Evolutionary conservation across 2,888 invertebrate species (phyloP), one percentile per base, ranked within the genome.

Genomic region (Amphipyra berbera): DNA sequence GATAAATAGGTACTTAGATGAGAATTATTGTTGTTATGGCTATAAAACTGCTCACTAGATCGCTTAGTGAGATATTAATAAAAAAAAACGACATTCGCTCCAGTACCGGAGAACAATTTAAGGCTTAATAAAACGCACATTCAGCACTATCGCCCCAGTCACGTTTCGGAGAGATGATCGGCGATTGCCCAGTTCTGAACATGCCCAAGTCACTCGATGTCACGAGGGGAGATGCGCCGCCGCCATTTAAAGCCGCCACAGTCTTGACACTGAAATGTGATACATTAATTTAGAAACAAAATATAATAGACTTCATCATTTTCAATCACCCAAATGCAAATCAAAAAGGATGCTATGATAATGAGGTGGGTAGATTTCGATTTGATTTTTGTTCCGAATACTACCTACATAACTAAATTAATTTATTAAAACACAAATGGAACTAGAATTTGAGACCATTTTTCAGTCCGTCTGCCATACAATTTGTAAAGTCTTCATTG

Each of bases 141-240:
- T 76, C 68, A 12, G 61, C 67, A 4, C 44, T 4, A 3, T 67
- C 70, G 7, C 58, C 47, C 78, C 81, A 78, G 6, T 65, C 68
- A 4, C 72, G 58, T 59, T 78, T 81, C 27, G 79, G 63, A 6
- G 69, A 53, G 2, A 37, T n/a, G n/a, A 30, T 6, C 6, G n/a
- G 4, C 6, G 68, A 5, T 6, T 10, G 35, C 3, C 41, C n/a
- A 0, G 8, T 0, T 30, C 13, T 48, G 42, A 47, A 68, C 7
- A 64, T n/a, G 2, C 41, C 44, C 0, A 47, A n/a, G 7, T 41
- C 42, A n/a, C 6, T 58, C 21, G n/a, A 12, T 9, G 48, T 48
- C 6, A 49, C 9, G 12, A 7, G 7, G 12, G 10, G 5, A 10
- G 47, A 52, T 0, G 7, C 3, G 0, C 48, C 7, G 6, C 30